phyloP scores from a whole-genome alignment of 1,140 invertebrate species.

The Liolophura sinensis region DNA sequence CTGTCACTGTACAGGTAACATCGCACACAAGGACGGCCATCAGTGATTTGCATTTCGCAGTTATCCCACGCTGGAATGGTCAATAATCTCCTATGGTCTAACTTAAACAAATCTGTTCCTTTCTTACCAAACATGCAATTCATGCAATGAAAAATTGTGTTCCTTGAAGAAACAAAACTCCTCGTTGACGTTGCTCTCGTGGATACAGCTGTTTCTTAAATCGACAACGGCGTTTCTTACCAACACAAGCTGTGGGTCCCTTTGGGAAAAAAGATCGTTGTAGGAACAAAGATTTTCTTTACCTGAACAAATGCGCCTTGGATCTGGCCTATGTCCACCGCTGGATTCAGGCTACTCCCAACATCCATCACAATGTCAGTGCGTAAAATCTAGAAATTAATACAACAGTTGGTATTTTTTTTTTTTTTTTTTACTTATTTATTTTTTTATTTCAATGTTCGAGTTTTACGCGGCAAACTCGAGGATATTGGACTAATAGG shows the following conservation, averaged over 20 bases:
- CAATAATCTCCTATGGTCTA: too few relatives aligned
- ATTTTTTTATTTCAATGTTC: not conserved
- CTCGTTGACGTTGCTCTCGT: not conserved
- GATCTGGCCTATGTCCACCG: slow-evolving; percentile 86
- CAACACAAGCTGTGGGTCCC: not conserved
- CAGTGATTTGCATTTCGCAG: too few relatives aligned
- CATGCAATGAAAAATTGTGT: too few relatives aligned
- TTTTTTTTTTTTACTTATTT: not conserved
- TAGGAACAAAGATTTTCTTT: not conserved
- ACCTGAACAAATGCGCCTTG: slow-evolving; percentile 86
- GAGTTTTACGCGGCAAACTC: too few relatives aligned
- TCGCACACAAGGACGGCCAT: too few relatives aligned
- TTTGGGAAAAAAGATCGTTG: not conserved
- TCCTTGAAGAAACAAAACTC: not conserved
- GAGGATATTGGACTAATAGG: too few relatives aligned
- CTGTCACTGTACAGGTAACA: too few relatives aligned
- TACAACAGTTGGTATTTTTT: not conserved
- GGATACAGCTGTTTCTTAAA: not conserved
- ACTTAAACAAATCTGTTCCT: not conserved
- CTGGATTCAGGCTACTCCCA: slow-evolving; percentile 86
- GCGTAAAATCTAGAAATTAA: slow-evolving; percentile 67
- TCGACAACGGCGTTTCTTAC: not conserved
- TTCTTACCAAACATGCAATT: not conserved
- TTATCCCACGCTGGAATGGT: too few relatives aligned
- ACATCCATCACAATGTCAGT: slow-evolving; percentile 94